These are phyloP conservation scores for Pogonomyrmex californicus DNA, from an alignment of 1,140 invertebrate genomes.

Conservation along the genomic window DNA sequence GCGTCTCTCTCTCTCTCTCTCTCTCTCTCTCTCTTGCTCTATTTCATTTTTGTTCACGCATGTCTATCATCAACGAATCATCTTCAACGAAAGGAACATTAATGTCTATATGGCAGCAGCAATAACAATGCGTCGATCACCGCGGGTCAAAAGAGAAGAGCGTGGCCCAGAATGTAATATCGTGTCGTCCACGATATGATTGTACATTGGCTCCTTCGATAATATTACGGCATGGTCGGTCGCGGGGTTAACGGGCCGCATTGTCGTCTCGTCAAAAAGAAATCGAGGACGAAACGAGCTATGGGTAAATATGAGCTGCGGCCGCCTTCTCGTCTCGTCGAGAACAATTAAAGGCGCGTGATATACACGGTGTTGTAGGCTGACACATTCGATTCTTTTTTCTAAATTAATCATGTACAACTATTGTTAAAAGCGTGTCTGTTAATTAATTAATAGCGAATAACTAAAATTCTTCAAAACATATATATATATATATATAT, in stretches of 20 bases:
- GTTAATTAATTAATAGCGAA: conserved; percentile 4
- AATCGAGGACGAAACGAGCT: conserved; percentile 78
- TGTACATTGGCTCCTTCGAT: conserved; percentile 76
- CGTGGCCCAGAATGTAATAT: conserved; percentile 74
- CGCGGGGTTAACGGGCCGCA: conserved; percentile 76
- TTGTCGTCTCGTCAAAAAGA: conserved; percentile 76
- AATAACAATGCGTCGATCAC: conserved; percentile 63
- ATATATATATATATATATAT: no score
- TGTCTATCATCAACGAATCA: conserved; percentile 43
- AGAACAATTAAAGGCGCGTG: conserved; percentile 66
- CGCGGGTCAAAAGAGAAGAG: conserved; percentile 74
- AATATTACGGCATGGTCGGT: conserved; percentile 75
- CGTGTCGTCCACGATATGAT: conserved; percentile 71
- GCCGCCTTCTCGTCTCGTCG: conserved; percentile 65
- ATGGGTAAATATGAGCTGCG: conserved; percentile 74
- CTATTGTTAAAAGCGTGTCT: not conserved
- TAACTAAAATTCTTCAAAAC: not conserved
- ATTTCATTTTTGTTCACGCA: not conserved
- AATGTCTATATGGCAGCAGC: conserved; percentile 12
- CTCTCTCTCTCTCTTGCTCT: no score
- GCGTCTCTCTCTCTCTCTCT: not conserved
- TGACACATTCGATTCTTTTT: conserved; percentile 2
- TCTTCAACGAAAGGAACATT: conserved; percentile 36
- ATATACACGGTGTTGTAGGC: conserved; percentile 41
- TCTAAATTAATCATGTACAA: not conserved